Conservation (phyloP, 2,888 invertebrate genomes). For the Troides helena region DNA sequence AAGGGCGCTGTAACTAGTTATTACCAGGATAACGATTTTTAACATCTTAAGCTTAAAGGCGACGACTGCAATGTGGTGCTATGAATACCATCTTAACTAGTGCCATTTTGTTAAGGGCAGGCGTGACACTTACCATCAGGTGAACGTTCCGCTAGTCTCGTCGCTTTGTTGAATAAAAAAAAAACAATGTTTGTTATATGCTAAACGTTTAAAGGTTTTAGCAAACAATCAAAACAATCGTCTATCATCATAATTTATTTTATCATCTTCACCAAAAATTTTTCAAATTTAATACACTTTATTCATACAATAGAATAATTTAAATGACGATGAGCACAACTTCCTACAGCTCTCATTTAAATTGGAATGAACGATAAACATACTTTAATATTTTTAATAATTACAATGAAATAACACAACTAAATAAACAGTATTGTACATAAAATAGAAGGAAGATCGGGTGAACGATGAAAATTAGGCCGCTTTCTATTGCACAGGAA, state of each 20-base stretch:
- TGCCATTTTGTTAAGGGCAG: too few species aligned
- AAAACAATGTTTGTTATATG: not conserved
- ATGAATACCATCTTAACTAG: too few species aligned
- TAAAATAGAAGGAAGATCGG: conserved; percentile 46
- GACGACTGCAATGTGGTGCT: too few species aligned
- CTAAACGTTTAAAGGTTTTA: not conserved
- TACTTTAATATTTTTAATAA: conserved; percentile 68
- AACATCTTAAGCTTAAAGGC: too few species aligned
- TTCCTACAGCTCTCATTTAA: conserved; percentile 76
- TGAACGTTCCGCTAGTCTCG: too few species aligned
- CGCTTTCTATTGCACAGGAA: conserved; percentile 73
- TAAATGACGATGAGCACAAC: conserved; percentile 77
- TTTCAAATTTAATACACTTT: conserved; percentile 77
- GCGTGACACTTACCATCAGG: too few species aligned
- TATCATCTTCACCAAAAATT: conserved; percentile 74
- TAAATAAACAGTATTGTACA: conserved; percentile 69
- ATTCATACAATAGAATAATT: conserved; percentile 79
- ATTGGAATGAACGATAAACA: conserved; percentile 80
- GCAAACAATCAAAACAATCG: conserved; percentile 46
- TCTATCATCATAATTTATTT: conserved; percentile 77
- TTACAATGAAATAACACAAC: conserved; percentile 76
- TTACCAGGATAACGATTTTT: too few species aligned
- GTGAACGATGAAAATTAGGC: conserved; percentile 54
- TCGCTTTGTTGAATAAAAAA: too few species aligned
- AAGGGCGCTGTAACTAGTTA: too few species aligned